Evolutionary conservation across 2,888 invertebrate species (phyloP), one percentile per base, ranked within the genome.

Genomic region (Dione juno): DNA sequence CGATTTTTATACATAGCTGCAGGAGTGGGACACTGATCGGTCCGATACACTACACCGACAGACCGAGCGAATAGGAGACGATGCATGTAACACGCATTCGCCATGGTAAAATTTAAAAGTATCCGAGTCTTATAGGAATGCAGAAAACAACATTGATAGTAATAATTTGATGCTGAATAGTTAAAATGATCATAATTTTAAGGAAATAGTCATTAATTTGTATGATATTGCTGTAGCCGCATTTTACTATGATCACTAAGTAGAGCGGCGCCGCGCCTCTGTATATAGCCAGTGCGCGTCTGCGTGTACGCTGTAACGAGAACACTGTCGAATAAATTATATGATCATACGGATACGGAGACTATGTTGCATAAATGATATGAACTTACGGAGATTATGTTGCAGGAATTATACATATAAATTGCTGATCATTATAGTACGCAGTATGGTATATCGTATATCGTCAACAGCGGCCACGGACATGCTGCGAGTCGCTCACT

Each of bases 121-220:
- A 79, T 85, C 88, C 88, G 85, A 88, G 87, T 89, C 87, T 87
- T 88, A 90, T 88, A 87, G 88, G 90, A 89, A 88, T 92, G 92
- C 92, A 91, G 88, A 88, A 40, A 48, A 50, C 37, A 64, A 50
- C 48, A 37, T 48, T 64, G 48, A 50, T 48, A 64, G 64, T 50
- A 50, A 64, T 64, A 64, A 64, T 50, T 50, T 64, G 90, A 91
- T 90, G 90, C 90, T 92, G 91, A 87, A 45, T 61, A 88, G 89
- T 90, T 89, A 89, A 88, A 89, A 57, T 57, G 57, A 87, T 90
- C 88, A 92, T 92, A 92, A 90, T 91, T 92, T 90, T 93, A 93
- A 93, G 92, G 91, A 89, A 92, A 92, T 93, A 93, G 93, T 93
- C 93, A 93, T 93, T 93, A 92, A 92, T 91, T 92, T 93, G 93